Conservation (phyloP, 1,140 invertebrate species). For the Leptopilina boulardi region DNA sequence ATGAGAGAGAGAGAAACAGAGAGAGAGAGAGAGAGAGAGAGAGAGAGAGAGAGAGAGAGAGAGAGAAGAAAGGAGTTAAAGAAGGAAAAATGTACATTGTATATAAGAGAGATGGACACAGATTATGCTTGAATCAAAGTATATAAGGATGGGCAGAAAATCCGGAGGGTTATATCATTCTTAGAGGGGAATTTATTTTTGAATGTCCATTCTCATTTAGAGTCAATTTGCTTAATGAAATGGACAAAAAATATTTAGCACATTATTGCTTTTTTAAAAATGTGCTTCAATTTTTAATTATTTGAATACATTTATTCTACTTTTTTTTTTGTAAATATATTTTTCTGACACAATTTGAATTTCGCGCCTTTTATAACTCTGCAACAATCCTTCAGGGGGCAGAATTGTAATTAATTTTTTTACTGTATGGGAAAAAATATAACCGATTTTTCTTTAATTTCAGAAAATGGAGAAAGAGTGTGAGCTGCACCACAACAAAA, state of each 20-base stretch:
- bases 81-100: conserved; percentile 55
- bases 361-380: no score
- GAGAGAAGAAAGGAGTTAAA: conserved; percentile 32
- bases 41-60: not conserved
- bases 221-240: conserved; percentile 77
- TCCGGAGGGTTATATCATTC: conserved; percentile 13
- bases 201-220: conserved; percentile 74
- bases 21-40: not conserved
- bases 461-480: no score
- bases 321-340: no score
- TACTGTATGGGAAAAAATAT: no score
- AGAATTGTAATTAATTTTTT: no score
- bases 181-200: conserved; percentile 56
- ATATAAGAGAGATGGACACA: not conserved
- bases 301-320: no score
- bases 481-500: no score
- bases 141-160: not conserved
- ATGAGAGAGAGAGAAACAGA: conserved; percentile 53
- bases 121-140: conserved; percentile 21
- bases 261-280: conserved; percentile 42
- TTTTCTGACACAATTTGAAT: no score
- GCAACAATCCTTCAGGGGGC: no score
- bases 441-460: no score
- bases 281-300: not conserved
- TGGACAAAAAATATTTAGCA: conserved; percentile 55